Evolutionary conservation across 2,113 vertebrate species (phyloP).

Genomic region (Entelurus aequoreus): DNA sequence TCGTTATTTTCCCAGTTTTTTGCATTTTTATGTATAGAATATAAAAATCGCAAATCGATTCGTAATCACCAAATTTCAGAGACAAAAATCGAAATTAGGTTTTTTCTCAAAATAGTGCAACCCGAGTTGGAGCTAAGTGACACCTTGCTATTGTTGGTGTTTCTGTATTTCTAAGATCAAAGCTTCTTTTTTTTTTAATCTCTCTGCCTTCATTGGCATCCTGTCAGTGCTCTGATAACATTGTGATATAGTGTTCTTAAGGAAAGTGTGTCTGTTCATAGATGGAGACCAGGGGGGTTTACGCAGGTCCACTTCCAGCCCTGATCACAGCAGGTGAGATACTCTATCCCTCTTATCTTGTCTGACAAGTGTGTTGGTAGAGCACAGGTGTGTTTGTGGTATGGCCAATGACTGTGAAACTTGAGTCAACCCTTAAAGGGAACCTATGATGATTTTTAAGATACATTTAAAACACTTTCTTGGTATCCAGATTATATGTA

Average conservation of each 20-base stretch:
- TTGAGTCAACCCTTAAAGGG: no score
- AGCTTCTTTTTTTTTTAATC: slow-evolving; percentile 3
- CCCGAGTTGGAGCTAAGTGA: neutral
- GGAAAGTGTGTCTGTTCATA: slow-evolving; percentile 31
- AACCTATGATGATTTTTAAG: no score
- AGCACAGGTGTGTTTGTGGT: neutral
- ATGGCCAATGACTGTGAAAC: neutral
- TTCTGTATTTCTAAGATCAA: slow-evolving; percentile 26
- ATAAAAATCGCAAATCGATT: no score
- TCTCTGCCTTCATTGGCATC: neutral
- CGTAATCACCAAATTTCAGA: no score
- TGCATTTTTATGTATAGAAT: no score
- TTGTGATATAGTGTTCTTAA: neutral
- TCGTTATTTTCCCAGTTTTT: no score
- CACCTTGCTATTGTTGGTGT: slow-evolving; percentile 39
- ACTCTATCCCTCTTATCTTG: neutral
- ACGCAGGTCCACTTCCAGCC: slow-evolving; percentile 68
- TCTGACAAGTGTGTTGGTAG: neutral
- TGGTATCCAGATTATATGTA: no score
- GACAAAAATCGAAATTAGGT: no score
- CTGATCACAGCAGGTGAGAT: slow-evolving; percentile 70
- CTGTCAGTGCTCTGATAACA: slow-evolving; percentile 15
- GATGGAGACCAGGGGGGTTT: slow-evolving; percentile 65
- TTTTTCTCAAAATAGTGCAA: no score
- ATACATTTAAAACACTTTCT: no score